These are phyloP conservation scores for Drosophila tropicalis DNA, from an alignment of 1,140 invertebrate genomes.

Conservation along the genomic window DNA sequence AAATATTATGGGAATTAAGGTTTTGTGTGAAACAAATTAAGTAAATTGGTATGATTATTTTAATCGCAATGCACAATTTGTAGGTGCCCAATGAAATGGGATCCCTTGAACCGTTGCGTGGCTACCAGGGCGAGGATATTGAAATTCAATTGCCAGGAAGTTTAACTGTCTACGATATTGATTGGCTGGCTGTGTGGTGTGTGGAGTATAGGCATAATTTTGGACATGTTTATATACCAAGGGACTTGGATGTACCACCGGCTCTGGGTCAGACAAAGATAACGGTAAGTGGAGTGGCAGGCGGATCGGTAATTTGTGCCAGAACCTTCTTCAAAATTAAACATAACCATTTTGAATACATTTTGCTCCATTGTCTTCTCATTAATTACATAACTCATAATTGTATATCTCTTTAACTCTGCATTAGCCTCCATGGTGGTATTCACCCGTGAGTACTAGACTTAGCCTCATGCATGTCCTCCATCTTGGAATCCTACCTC, in stretches of 20 bases:
- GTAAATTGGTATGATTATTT: background rate
- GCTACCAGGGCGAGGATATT: conserved; percentile 95
- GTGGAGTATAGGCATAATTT: conserved; percentile 94
- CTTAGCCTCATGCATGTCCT: conserved; percentile 60
- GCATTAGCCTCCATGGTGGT: conserved; percentile 93
- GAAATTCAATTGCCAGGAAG: conserved; percentile 93
- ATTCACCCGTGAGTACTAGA: conserved; percentile 91
- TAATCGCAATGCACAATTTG: background rate
- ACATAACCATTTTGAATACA: conserved; percentile 32
- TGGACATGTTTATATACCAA: conserved; percentile 94
- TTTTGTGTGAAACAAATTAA: conserved; percentile 63
- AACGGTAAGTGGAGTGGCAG: conserved; percentile 87
- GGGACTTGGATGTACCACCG: conserved; percentile 94
- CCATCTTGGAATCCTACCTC: too few relatives aligned
- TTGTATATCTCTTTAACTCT: conserved; percentile 75
- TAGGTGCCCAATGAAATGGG: conserved; percentile 94
- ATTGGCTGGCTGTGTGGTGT: conserved; percentile 96
- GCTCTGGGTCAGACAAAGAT: conserved; percentile 94
- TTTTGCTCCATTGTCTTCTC: conserved; percentile 50
- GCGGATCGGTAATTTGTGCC: conserved; percentile 9
- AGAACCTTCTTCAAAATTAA: conserved; percentile 19
- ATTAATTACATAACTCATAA: conserved; percentile 64
- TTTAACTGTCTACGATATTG: conserved; percentile 94
- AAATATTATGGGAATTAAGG: conserved; percentile 91
- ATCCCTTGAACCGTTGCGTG: conserved; percentile 90